Conservation (phyloP, 1,140 invertebrate species). For the Thaumetopoea pityocampa region DNA sequence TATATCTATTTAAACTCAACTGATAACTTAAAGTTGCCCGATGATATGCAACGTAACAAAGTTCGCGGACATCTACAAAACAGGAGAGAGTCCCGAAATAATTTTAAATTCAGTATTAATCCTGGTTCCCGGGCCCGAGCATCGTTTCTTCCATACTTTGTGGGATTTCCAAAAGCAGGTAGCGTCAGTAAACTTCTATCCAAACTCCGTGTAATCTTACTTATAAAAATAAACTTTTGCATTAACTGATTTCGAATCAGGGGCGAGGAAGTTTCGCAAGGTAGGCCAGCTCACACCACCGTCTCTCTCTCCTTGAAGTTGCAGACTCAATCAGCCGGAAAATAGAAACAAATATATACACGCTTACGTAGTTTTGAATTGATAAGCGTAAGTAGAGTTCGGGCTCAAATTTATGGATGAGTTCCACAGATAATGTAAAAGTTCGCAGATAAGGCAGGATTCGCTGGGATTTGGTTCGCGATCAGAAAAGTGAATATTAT, state of each 20-base stretch:
- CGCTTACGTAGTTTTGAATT: slow-evolving; percentile 67
- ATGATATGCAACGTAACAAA: slow-evolving; percentile 31
- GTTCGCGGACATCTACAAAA: slow-evolving; percentile 30
- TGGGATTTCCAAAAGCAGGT: slow-evolving; percentile 67
- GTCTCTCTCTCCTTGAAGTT: slow-evolving; percentile 47
- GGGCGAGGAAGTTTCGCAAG: slow-evolving; percentile 52
- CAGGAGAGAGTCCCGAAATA: slow-evolving; percentile 40
- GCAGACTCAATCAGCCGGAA: slow-evolving; percentile 60
- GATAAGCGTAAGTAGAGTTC: slow-evolving; percentile 54
- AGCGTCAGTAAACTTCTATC: slow-evolving; percentile 62
- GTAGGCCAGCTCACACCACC: slow-evolving; percentile 49
- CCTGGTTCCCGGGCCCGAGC: slow-evolving; percentile 45
- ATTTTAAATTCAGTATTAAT: slow-evolving; percentile 71
- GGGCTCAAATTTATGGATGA: slow-evolving; percentile 55
- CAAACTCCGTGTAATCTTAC: slow-evolving; percentile 74
- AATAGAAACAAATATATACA: slow-evolving; percentile 72
- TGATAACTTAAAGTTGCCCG: slow-evolving; percentile 23
- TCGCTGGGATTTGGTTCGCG: slow-evolving; percentile 34
- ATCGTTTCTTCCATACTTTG: slow-evolving; percentile 58
- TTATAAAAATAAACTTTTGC: slow-evolving; percentile 78
- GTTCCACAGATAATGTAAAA: slow-evolving; percentile 62
- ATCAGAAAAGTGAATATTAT: slow-evolving; percentile 39
- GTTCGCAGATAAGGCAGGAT: slow-evolving; percentile 59
- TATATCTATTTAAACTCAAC: slow-evolving; percentile 21
- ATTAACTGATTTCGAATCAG: slow-evolving; percentile 75